Base-by-base conservation (phyloP, 2,888 invertebrate species). In the Mimas tiliae region DNA sequence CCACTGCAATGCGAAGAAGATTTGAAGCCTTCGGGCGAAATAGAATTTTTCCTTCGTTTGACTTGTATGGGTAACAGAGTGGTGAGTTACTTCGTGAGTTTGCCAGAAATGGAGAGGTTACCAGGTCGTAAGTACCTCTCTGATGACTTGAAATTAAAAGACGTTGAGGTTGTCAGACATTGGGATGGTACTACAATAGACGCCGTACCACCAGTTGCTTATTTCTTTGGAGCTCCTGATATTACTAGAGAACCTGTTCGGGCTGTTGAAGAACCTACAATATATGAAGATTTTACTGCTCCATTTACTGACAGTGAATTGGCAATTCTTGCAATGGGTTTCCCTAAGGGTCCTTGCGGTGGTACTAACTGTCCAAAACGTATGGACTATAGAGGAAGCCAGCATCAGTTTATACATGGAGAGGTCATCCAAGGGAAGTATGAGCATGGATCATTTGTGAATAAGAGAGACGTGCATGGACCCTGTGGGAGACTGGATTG, bases 261-360 rank as follows among this genome's bases (percentile, higher is more conserved):
- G 65, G 88, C 89, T 4, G 82, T 68, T 0, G 85, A 86, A 67
- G 89, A 89, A 62, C 79, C 78, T 0, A 79, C 73, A 27, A 55
- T 86, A 0, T 92, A 83, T 67, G 92, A 93, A 69, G 91, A 92
- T 0, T 93, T 81, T 70, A 86, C 87, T 1, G 92, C 93, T 62
- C 93, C 93, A 1, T 93, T 82, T 68, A 90, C 92, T 34, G 55
- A 72, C 0, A 90, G 89, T 65, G 93, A 93, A 71, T 74, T 93
- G 7, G 86, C 88, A 0, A 93, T 93, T 65, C 78, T 93, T n/a
- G 78, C 93, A 0, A 93, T 93, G 93, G 93, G 93, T 53, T 93
- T 93, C 66, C 93, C 93, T 1, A 93, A 92, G 75, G 93, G 93
- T 0, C 93, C 93, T 3, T 93, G 93, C 73, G 93, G 92, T 65